These are phyloP conservation scores for Schizopygopsis pylzovi DNA, from an alignment of 2,797 vertebrate genomes.

Conservation along the genomic window DNA sequence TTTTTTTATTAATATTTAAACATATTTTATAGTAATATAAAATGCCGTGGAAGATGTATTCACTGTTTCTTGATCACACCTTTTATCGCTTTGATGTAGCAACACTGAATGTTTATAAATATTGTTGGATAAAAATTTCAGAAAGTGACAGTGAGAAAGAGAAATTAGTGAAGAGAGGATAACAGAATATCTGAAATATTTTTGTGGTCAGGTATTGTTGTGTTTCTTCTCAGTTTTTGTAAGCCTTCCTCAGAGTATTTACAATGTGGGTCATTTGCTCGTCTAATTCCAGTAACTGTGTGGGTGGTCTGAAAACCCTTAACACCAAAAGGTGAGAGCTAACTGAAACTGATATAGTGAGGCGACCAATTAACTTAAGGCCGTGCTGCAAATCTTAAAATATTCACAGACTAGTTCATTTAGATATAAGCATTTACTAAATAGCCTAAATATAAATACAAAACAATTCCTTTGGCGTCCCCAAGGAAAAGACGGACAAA, in stretches of 20 bases:
- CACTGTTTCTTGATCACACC: neutral
- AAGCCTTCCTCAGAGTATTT: conserved; percentile 49
- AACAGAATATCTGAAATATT: conserved; percentile 7
- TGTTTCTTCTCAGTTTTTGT: conserved; percentile 39
- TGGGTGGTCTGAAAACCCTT: conserved; percentile 60
- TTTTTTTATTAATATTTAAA: neutral
- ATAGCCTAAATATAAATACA: neutral
- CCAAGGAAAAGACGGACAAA: conserved; percentile 1
- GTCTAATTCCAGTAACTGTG: conserved; percentile 59
- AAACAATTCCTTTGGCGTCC: neutral
- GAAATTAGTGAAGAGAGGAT: neutral
- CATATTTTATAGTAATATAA: too few species aligned
- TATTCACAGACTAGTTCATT: neutral
- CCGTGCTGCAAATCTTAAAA: conserved; percentile 25
- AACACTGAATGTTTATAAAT: neutral
- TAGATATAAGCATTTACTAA: neutral
- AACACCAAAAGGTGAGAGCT: conserved; percentile 58
- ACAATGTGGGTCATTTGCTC: conserved; percentile 59
- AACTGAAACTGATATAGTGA: conserved; percentile 49
- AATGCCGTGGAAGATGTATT: too few species aligned
- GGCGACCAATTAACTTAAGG: conserved; percentile 32
- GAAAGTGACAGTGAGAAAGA: conserved; percentile 4
- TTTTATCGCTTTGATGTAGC: neutral
- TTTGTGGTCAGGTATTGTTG: conserved; percentile 21
- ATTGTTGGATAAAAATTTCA: neutral